These are phyloP conservation scores for Synergus umbraculus DNA, from an alignment of 2,888 invertebrate species.

Conservation along the genomic window DNA sequence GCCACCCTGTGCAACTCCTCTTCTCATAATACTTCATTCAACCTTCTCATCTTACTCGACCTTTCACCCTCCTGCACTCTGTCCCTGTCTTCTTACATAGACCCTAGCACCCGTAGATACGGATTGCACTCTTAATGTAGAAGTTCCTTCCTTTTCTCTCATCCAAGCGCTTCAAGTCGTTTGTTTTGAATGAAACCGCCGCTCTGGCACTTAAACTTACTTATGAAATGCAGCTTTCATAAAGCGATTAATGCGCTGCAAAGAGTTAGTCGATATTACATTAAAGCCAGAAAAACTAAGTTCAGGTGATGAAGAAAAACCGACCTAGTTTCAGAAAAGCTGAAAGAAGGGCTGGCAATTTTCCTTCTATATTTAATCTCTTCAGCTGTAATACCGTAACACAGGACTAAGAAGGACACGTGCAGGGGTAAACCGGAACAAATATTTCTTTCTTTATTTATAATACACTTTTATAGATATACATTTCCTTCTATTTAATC, in stretches of 20 bases:
- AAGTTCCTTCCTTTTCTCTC: slow-evolving; percentile 38
- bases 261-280: slow-evolving; percentile 36
- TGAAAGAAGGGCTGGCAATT: neutral
- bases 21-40: slow-evolving; percentile 54
- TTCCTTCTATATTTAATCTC: too few relatives aligned
- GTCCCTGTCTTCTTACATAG: slow-evolving; percentile 43
- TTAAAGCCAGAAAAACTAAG: slow-evolving; percentile 9
- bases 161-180: slow-evolving; percentile 30
- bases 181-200: slow-evolving; percentile 40
- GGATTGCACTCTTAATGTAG: slow-evolving; percentile 12
- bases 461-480: too few relatives aligned
- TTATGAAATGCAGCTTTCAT: slow-evolving; percentile 39
- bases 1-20: slow-evolving; percentile 47
- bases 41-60: slow-evolving; percentile 52
- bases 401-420: too few relatives aligned
- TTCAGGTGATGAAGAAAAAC: slow-evolving; percentile 4
- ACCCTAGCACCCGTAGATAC: slow-evolving; percentile 9
- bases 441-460: too few relatives aligned
- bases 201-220: slow-evolving; percentile 41
- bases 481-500: too few relatives aligned
- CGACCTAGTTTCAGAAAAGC: neutral
- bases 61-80: slow-evolving; percentile 45
- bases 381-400: too few relatives aligned
- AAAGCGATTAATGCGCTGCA: slow-evolving; percentile 36
- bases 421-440: too few relatives aligned